Percentiles rank a stretch among this genome's conserved stretches.
These are phyloP conservation scores for Xylocampa areola DNA, from an alignment of 2,888 invertebrate genomes.

Conservation along the genomic window DNA sequence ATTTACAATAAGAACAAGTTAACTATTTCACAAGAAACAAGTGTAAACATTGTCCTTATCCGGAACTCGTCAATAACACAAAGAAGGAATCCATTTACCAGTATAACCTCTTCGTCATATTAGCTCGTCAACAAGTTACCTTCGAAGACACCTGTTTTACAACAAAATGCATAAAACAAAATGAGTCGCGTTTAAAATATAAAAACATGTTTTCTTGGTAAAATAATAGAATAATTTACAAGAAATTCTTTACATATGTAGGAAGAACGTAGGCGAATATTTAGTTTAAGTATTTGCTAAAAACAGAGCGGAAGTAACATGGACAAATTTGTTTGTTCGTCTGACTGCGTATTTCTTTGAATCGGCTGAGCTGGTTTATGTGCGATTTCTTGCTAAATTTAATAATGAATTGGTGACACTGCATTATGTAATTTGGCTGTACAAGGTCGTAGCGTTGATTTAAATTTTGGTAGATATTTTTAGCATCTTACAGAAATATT, in stretches of 20 bases:
- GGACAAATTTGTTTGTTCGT: slow-evolving; percentile 8
- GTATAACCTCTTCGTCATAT: slow-evolving; percentile 3
- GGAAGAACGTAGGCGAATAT: slow-evolving; percentile 18
- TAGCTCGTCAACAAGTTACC: slow-evolving; percentile 35
- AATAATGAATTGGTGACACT: slow-evolving; percentile 34
- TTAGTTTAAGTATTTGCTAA: slow-evolving; percentile 14
- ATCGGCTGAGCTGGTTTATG: slow-evolving; percentile 16
- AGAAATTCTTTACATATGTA: slow-evolving; percentile 8
- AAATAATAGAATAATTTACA: slow-evolving; percentile 6
- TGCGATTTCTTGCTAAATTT: slow-evolving; percentile 42
- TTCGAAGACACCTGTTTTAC: slow-evolving; percentile 27
- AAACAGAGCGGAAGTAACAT: slow-evolving; percentile 31
- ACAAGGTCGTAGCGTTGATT: slow-evolving; percentile 18
- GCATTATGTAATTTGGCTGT: slow-evolving; percentile 13
- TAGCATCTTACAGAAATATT: background rate
- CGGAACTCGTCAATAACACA: slow-evolving; percentile 14
- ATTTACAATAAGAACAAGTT: too few species aligned
- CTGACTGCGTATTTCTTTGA: slow-evolving; percentile 25
- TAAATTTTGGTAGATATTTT: background rate
- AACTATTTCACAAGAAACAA: background rate
- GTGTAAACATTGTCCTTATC: background rate
- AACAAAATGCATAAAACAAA: slow-evolving; percentile 26
- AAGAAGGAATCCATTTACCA: slow-evolving; percentile 3
- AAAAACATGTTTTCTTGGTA: slow-evolving; percentile 34
- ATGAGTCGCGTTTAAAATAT: slow-evolving; percentile 31